phyloP scores from a whole-genome alignment of 2,113 vertebrate genomes.

The Petrocephalus microphthalmus region DNA sequence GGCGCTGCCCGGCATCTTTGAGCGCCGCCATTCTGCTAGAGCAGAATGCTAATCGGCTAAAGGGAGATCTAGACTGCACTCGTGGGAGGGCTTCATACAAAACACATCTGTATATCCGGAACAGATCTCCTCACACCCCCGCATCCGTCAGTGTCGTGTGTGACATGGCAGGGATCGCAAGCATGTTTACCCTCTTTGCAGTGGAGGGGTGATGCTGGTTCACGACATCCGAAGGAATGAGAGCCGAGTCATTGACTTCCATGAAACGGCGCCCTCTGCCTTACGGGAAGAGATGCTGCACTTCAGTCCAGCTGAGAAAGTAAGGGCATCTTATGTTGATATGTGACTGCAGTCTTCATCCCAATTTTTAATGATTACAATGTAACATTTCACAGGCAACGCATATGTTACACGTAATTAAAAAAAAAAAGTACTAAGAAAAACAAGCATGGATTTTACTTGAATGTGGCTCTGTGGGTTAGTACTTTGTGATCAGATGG shows the following conservation, averaged over 20 bases:
- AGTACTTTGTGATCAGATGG: neutral
- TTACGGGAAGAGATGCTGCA: slow-evolving; percentile 69
- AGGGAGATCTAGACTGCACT: neutral
- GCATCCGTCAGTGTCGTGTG: neutral
- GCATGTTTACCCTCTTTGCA: slow-evolving; percentile 41
- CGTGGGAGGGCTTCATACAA: neutral
- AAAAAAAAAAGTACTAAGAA: neutral
- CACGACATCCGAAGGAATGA: slow-evolving; percentile 87
- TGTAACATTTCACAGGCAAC: neutral
- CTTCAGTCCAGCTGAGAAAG: slow-evolving; percentile 65
- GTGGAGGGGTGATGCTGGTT: slow-evolving; percentile 92
- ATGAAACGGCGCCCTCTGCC: slow-evolving; percentile 80
- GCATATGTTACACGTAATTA: neutral
- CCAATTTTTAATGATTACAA: neutral
- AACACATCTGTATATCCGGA: neutral
- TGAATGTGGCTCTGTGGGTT: neutral
- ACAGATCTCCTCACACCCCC: neutral
- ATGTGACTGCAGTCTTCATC: neutral
- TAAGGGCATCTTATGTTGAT: slow-evolving; percentile 35
- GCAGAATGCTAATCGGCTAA: neutral
- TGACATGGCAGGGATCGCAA: neutral
- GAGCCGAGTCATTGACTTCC: slow-evolving; percentile 86
- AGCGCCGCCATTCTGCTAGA: neutral
- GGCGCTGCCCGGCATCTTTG: neutral
- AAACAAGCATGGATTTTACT: neutral